phyloP scores from a whole-genome alignment of 2,797 vertebrate genomes.

The Menidia menidia region DNA sequence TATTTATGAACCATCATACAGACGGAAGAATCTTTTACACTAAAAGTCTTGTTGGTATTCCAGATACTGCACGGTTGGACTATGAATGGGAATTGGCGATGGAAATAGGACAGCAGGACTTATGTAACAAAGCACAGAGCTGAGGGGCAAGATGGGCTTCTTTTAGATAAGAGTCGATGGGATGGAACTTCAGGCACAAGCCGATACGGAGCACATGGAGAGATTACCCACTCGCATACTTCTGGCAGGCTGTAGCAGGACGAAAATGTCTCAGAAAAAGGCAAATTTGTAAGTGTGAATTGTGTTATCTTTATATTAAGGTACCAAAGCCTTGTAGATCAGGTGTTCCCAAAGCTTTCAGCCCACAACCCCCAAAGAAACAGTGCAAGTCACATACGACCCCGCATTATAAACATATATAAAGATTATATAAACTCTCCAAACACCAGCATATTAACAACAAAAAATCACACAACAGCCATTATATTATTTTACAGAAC shows the following conservation, averaged over 20 bases:
- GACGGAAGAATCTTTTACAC: not conserved
- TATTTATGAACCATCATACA: constrained; percentile 27
- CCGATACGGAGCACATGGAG: constrained; percentile 26
- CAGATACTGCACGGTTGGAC: not conserved
- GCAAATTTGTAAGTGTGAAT: not conserved
- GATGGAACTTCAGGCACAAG: constrained; percentile 33
- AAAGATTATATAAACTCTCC: no score
- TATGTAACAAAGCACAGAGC: constrained; percentile 51
- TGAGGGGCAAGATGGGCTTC: constrained; percentile 25
- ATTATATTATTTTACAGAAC: no score
- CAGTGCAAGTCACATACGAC: no score
- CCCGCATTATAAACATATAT: no score
- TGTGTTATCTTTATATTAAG: not conserved
- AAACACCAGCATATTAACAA: no score
- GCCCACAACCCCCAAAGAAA: no score
- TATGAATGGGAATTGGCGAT: not conserved
- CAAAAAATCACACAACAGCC: no score
- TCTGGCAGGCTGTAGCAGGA: not conserved
- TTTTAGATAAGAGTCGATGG: constrained; percentile 47
- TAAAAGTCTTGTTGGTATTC: constrained; percentile 17
- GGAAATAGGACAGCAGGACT: constrained; percentile 44
- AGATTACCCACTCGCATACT: constrained; percentile 46
- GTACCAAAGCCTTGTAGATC: not conserved
- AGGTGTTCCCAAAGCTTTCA: no score
- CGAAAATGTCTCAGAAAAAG: not conserved